phyloP scores from a whole-genome alignment of 92 coral and sea anemone genomes.

The Virgularia gustaviana region DNA sequence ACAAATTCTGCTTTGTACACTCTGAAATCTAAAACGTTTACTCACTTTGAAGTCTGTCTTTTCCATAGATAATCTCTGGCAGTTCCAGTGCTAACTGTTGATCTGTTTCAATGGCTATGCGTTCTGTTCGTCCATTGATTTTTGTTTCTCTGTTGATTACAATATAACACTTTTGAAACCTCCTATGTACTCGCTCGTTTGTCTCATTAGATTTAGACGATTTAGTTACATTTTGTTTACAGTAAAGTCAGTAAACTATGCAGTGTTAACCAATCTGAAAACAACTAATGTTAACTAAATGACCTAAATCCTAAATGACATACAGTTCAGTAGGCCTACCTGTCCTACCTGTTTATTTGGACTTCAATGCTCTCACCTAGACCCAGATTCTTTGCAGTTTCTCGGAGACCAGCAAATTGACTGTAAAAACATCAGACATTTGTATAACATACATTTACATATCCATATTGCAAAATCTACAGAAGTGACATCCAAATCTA shows the following conservation, averaged over 20 bases:
- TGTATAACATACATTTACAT: neutral
- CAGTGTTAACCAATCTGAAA: too few species aligned
- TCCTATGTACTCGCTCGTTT: neutral
- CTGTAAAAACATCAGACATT: constrained; percentile 33
- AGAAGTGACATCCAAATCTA: neutral
- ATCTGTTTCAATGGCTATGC: constrained; percentile 53
- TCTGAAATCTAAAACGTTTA: constrained; percentile 17
- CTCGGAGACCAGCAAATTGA: constrained; percentile 55
- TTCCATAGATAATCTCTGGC: constrained; percentile 51
- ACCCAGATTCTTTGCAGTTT: constrained; percentile 56
- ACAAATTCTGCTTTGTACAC: constrained; percentile 21
- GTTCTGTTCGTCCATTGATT: constrained; percentile 51
- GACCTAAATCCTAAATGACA: too few species aligned
- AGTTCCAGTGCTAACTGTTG: constrained; percentile 61
- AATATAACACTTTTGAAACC: neutral
- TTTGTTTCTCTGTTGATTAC: constrained; percentile 52
- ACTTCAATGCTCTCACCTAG: constrained; percentile 51
- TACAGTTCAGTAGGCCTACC: too few species aligned
- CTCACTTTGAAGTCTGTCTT: constrained; percentile 51
- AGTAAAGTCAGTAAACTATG: neutral
- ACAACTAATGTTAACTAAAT: too few species aligned
- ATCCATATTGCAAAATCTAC: constrained; percentile 12
- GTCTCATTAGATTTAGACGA: neutral
- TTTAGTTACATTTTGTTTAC: constrained; percentile 5
- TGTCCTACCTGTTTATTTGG: constrained; percentile 51